These are phyloP conservation scores for Limenitis arthemis DNA, from an alignment of 2,888 invertebrate genomes.

Conservation along the genomic window DNA sequence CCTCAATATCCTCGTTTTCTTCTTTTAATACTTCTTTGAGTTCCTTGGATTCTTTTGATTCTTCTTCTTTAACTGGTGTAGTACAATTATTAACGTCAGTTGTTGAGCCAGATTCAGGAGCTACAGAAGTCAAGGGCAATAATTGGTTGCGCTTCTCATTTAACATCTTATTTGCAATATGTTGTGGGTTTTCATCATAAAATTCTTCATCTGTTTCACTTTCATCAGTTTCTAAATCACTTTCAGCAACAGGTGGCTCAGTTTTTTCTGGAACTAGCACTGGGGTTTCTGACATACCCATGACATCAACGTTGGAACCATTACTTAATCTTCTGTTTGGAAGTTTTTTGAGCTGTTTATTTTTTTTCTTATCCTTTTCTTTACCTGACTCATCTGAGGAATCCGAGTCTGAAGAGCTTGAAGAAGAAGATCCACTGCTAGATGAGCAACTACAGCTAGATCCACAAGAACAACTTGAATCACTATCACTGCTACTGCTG, in stretches of 20 bases:
- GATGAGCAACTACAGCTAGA: constrained; percentile 88
- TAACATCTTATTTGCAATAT: constrained; percentile 78
- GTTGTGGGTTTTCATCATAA: constrained; percentile 87
- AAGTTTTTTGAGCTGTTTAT: constrained; percentile 51
- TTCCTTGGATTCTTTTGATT: constrained; percentile 67
- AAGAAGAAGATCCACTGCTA: constrained; percentile 78
- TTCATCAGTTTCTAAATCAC: constrained; percentile 88
- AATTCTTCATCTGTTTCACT: constrained; percentile 91
- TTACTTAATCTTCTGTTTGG: constrained; percentile 53
- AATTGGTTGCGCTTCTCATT: constrained; percentile 83
- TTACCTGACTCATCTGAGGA: constrained; percentile 55
- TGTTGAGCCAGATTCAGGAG: constrained; percentile 71
- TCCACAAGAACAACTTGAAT: constrained; percentile 85
- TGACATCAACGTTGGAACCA: constrained; percentile 70
- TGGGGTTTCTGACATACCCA: constrained; percentile 64
- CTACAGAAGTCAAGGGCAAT: constrained; percentile 73
- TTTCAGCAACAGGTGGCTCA: constrained; percentile 80
- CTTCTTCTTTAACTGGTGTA: constrained; percentile 69
- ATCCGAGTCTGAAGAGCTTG: constrained; percentile 70
- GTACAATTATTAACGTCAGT: constrained; percentile 76
- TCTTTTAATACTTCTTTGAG: constrained; percentile 67
- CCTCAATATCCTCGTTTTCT: constrained; percentile 64
- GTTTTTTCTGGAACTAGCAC: constrained; percentile 59
- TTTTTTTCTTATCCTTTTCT: constrained; percentile 62
- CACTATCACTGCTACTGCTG: constrained; percentile 82